Evolutionary conservation across 2,797 vertebrate genomes (phyloP).

Genomic region (Gambelia wislizenii): DNA sequence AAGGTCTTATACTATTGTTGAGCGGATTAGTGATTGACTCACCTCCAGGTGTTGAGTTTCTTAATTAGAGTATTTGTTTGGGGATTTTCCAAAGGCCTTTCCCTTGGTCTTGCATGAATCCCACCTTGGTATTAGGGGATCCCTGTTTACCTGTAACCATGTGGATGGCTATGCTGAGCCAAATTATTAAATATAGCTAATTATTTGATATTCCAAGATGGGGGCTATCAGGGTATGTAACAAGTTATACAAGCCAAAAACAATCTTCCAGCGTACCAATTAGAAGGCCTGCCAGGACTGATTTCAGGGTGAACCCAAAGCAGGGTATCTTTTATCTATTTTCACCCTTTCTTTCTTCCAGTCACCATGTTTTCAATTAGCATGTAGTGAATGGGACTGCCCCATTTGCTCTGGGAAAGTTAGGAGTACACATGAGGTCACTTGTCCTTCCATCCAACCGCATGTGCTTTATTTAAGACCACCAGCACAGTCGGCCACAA

Average conservation of each 20-base stretch:
- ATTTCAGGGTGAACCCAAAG: not conserved
- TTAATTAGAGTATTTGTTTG: too few relatives aligned
- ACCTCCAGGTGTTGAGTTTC: too few relatives aligned
- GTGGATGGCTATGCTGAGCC: too few relatives aligned
- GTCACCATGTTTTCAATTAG: not conserved
- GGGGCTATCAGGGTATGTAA: too few relatives aligned
- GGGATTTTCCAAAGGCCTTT: too few relatives aligned
- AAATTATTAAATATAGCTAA: too few relatives aligned
- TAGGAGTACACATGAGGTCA: not conserved
- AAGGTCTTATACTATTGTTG: too few relatives aligned
- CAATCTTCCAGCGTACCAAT: not conserved
- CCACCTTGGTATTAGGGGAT: too few relatives aligned
- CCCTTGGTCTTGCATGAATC: too few relatives aligned
- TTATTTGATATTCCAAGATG: too few relatives aligned
- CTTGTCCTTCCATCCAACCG: not conserved
- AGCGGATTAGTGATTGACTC: too few relatives aligned
- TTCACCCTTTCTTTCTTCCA: not conserved
- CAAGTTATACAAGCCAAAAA: not conserved
- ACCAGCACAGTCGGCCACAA: not conserved
- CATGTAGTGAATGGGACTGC: not conserved
- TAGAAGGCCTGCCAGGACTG: not conserved
- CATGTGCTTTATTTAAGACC: not conserved
- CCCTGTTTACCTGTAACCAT: too few relatives aligned
- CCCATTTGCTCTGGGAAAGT: conserved; percentile 7
- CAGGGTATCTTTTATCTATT: not conserved